Evolutionary conservation across 1,140 invertebrate species (phyloP).

Genomic region (Venturia canescens): DNA sequence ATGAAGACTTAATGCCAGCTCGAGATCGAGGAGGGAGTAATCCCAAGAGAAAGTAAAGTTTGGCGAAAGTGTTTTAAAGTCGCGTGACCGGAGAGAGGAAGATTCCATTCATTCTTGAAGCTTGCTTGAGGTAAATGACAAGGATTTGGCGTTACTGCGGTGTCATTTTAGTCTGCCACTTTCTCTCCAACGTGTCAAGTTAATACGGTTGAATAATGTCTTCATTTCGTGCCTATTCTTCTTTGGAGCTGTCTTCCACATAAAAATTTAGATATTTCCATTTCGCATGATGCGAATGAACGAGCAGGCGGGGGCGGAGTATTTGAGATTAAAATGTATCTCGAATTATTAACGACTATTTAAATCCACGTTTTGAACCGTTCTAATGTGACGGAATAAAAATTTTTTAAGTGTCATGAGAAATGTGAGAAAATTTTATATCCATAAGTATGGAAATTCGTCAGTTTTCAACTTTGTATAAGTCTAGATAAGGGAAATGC

Average conservation of each 20-base stretch:
- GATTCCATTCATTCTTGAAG: no score
- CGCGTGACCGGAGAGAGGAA: no score
- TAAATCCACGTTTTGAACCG: not conserved
- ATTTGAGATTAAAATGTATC: not conserved
- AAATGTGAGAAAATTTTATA: no score
- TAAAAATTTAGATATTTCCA: conserved; percentile 5
- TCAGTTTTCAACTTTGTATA: no score
- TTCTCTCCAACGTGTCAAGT: not conserved
- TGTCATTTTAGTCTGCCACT: not conserved
- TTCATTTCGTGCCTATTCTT: not conserved
- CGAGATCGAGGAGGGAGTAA: no score
- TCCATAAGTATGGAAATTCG: no score
- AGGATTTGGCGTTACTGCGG: not conserved
- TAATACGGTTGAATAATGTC: not conserved
- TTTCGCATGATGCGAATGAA: not conserved
- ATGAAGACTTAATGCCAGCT: no score
- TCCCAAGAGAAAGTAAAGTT: no score
- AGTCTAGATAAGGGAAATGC: not conserved
- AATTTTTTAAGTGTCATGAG: no score
- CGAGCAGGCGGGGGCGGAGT: not conserved
- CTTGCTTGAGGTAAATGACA: no score
- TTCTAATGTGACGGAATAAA: not conserved
- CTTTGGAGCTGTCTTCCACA: not conserved
- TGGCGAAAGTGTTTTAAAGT: no score
- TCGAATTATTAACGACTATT: not conserved